phyloP scores from a whole-genome alignment of 1,140 invertebrate species.

The Ips typographus region DNA sequence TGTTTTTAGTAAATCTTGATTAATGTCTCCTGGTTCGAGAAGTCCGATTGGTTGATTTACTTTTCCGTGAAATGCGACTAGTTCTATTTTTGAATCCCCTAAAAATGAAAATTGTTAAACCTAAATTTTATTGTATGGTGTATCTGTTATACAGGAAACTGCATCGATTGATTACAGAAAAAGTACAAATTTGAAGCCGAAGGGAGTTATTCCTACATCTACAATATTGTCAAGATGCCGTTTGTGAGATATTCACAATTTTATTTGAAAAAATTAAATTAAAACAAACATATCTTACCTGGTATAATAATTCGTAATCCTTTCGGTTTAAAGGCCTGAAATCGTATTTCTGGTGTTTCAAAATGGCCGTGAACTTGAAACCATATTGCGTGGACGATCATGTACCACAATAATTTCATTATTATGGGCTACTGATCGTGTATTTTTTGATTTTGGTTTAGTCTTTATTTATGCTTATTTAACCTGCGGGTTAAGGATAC shows the following conservation, averaged over 20 bases:
- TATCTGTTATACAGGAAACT: neutral
- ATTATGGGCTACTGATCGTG: too few relatives aligned
- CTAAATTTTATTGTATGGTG: neutral
- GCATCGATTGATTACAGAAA: neutral
- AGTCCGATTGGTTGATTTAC: conserved; percentile 39
- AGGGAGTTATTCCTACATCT: neutral
- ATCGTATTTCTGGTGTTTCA: conserved; percentile 3
- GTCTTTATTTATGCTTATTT: too few relatives aligned
- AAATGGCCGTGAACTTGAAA: too few relatives aligned
- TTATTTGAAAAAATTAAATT: neutral
- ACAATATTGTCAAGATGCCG: neutral
- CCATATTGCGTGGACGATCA: too few relatives aligned
- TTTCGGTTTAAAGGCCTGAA: conserved; percentile 18
- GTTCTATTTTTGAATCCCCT: conserved; percentile 43
- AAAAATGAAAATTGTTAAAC: neutral
- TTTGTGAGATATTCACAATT: neutral
- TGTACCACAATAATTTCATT: too few relatives aligned
- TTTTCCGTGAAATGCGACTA: conserved; percentile 48
- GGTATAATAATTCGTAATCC: conserved; percentile 15
- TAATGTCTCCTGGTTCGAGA: conserved; percentile 43
- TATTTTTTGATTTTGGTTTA: too few relatives aligned
- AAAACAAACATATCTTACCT: conserved; percentile 1
- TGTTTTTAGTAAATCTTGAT: conserved; percentile 37
- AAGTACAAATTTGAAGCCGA: neutral
- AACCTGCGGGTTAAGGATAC: too few relatives aligned